Conservation (phyloP, 2,888 invertebrate species). For the Drosophila colorata region DNA sequence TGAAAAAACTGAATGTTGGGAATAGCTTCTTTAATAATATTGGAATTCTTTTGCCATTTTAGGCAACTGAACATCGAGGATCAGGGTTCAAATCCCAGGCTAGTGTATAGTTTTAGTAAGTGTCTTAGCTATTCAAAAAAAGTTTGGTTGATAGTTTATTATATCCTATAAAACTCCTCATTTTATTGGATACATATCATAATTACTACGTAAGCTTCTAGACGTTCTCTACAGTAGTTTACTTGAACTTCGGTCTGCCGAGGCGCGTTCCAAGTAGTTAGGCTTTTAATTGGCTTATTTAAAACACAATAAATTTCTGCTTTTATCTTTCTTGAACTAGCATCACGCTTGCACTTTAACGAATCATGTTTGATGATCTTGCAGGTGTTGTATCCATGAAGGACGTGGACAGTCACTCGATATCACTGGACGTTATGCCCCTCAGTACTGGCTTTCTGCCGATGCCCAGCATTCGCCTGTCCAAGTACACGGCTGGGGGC, state of each 20-base stretch:
- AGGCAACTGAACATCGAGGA: too few relatives aligned
- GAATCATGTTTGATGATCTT: conserved; percentile 48
- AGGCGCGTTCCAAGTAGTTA: conserved; percentile 20
- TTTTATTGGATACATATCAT: background rate
- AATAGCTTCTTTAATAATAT: too few relatives aligned
- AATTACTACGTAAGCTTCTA: background rate
- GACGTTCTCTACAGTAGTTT: background rate
- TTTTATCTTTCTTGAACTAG: conserved; percentile 4
- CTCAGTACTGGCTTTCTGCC: conserved; percentile 95
- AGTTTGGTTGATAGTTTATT: too few relatives aligned
- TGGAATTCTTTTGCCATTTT: too few relatives aligned
- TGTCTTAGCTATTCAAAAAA: too few relatives aligned
- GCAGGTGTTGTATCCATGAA: conserved; percentile 90
- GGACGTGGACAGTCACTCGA: conserved; percentile 89
- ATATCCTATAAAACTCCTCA: background rate
- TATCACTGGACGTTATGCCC: conserved; percentile 96
- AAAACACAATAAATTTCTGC: conserved; percentile 35
- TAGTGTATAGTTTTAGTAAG: too few relatives aligned
- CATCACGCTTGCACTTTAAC: background rate
- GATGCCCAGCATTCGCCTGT: conserved; percentile 93
- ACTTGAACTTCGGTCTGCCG: conserved; percentile 4
- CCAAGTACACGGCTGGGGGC: conserved; percentile 92
- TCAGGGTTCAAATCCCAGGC: too few relatives aligned
- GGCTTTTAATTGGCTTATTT: conserved; percentile 34
- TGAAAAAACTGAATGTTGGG: too few relatives aligned